These are phyloP conservation scores for Xanthia togata DNA, from an alignment of 2,888 invertebrate genomes.

Conservation along the genomic window DNA sequence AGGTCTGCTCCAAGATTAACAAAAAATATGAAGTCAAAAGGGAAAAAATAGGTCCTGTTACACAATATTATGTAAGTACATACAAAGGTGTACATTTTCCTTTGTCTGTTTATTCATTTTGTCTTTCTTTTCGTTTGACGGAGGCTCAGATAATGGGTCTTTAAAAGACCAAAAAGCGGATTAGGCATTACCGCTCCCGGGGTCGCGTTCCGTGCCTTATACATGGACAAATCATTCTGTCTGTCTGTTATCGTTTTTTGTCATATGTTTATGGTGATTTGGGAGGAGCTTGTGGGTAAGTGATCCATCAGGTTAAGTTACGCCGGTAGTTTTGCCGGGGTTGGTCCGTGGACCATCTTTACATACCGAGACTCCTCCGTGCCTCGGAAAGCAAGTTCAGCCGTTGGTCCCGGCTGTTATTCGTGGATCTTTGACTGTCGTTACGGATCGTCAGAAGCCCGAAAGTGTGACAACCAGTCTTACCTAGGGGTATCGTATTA, in stretches of 20 bases:
- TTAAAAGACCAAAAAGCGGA: slow-evolving; percentile 74
- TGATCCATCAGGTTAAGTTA: no score
- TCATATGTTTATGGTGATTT: background rate
- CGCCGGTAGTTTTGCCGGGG: no score
- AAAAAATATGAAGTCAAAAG: slow-evolving; percentile 33
- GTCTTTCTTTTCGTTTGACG: slow-evolving; percentile 71
- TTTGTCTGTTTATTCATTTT: slow-evolving; percentile 71
- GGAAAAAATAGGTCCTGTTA: slow-evolving; percentile 7
- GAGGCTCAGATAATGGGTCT: slow-evolving; percentile 72
- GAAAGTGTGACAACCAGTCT: no score
- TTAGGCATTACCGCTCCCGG: slow-evolving; percentile 63
- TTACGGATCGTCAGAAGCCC: no score
- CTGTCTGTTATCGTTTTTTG: slow-evolving; percentile 15
- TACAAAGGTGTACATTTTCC: slow-evolving; percentile 54
- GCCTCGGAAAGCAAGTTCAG: no score
- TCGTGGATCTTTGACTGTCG: no score
- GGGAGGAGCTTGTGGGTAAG: no score
- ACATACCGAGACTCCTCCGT: no score
- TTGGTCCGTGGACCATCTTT: no score
- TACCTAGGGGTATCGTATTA: no score
- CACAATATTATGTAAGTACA: slow-evolving; percentile 39
- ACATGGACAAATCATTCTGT: slow-evolving; percentile 10
- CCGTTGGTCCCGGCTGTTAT: no score
- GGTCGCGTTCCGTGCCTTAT: slow-evolving; percentile 31
- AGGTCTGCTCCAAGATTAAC: slow-evolving; percentile 24